Base-by-base conservation (phyloP, 1,140 invertebrate species). In the Batillaria attramentaria region DNA sequence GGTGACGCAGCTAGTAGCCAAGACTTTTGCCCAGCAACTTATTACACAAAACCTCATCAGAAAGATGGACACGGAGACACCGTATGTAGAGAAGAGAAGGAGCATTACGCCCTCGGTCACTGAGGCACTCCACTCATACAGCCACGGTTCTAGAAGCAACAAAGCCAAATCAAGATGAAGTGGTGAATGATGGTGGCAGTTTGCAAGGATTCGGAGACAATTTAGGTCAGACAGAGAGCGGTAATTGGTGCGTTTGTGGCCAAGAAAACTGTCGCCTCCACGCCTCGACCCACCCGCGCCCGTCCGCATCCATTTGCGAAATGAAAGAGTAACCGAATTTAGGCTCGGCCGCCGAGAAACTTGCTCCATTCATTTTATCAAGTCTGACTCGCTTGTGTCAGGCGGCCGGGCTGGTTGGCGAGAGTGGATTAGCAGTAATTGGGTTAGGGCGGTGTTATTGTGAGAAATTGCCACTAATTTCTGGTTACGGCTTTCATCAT, bases 391-490 rank as follows among this genome's bases (percentile, higher is more conserved):
- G 10, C 57, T 24, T 6, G 3, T 31, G 57, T 31, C 10, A 24
- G 33, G 57, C 3, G 8, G n/a, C 8, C 10, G 10, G 57, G 57
- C 10, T 31, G 24, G 13, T 24, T 31, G 57, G 57, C n/a, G 10
- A 62, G 57, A 62, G 57, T 62, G 57, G 57, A 62, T 62, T 62
- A 62, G 33, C 33, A 24, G 57, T 62, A 62, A 62, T 62, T 62
- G 57, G n/a, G 57, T 62, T 62, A 62, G 57, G n/a, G 57, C 57
- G 57, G 57, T 62, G 57, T 62, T 62, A 62, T 62, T 62, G 57
- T 62, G 57, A 62, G 57, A 62, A 62, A 62, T 62, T 62, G 57
- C 57, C 57, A 62, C 57, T 62, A 62, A 62, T 62, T 62, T 62
- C 57, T 62, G 57, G 57, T 62, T 62, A 62, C 57, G n/a, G 57